Conservation (phyloP, 2,113 vertebrate genomes). For the Leuciscus idus region DNA sequence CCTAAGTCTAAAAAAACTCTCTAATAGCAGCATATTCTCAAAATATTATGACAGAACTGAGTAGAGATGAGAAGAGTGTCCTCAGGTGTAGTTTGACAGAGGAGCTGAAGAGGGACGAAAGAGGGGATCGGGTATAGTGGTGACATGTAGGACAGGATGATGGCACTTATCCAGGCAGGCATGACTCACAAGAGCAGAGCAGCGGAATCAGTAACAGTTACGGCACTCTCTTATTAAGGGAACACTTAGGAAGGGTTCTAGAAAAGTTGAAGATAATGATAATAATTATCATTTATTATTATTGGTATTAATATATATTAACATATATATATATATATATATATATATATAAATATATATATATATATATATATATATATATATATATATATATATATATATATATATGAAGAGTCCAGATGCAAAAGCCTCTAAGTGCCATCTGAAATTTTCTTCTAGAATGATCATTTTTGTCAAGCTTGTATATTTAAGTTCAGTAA, state of each 20-base stretch:
- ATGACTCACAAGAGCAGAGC: slow-evolving; percentile 50
- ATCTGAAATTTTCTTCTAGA: too few species aligned
- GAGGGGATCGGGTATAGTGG: slow-evolving; percentile 60
- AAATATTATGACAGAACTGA: slow-evolving; percentile 65
- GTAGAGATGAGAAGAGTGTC: slow-evolving; percentile 63
- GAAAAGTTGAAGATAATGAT: neutral
- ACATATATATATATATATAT: too few species aligned
- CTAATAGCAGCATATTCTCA: slow-evolving; percentile 57
- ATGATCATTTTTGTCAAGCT: too few species aligned
- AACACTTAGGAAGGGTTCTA: neutral
- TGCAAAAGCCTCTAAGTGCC: too few species aligned
- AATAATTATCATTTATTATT: neutral
- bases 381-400: too few species aligned
- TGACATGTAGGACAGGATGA: slow-evolving; percentile 66
- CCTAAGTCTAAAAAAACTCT: slow-evolving; percentile 61
- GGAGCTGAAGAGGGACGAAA: slow-evolving; percentile 36
- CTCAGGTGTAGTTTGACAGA: slow-evolving; percentile 11
- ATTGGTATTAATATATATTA: too few species aligned
- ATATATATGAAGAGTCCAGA: too few species aligned
- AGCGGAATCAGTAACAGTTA: neutral
- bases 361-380: too few species aligned
- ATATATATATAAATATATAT: too few species aligned
- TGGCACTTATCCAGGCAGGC: slow-evolving; percentile 46
- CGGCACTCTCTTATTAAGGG: neutral
- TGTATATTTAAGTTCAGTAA: too few species aligned